Percentiles rank a stretch among this genome's conserved stretches.
phyloP scores from a whole-genome alignment of 2,797 vertebrate genomes.

The Sebastes cheni region DNA sequence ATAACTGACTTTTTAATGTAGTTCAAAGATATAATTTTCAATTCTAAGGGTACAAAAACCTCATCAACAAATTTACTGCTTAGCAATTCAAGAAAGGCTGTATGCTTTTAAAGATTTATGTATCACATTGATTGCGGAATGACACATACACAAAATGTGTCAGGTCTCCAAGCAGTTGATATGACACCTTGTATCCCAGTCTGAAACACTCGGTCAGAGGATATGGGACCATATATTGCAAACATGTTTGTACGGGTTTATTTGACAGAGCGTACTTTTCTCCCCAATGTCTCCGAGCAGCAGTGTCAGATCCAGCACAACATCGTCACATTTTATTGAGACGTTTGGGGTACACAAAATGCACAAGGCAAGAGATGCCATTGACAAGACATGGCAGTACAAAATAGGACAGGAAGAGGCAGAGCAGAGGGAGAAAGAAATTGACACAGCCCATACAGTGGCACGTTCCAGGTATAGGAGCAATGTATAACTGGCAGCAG shows the following conservation, averaged over 20 bases:
- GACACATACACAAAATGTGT: background rate
- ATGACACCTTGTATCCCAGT: background rate
- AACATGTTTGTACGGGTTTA: background rate
- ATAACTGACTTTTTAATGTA: background rate
- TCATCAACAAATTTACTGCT: background rate
- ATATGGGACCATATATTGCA: background rate
- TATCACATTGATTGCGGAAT: background rate
- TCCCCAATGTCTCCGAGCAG: background rate
- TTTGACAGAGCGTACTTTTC: background rate
- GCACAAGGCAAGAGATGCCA: background rate
- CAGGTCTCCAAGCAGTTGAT: background rate
- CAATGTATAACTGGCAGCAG: background rate
- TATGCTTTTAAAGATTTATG: background rate
- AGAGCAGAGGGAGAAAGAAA: background rate
- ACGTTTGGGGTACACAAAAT: background rate
- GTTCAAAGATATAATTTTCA: background rate
- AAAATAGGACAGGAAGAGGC: background rate
- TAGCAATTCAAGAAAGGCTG: background rate
- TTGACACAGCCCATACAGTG: background rate
- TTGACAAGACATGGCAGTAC: background rate
- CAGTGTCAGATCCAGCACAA: background rate
- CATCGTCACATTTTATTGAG: background rate
- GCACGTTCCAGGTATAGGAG: background rate
- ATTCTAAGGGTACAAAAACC: background rate
- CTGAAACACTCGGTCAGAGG: background rate